A percentile compares a stretch with the other conserved stretches of the same genome.
phyloP scores from a whole-genome alignment of 2,797 vertebrate genomes.

The Atherinosoma microstoma region DNA sequence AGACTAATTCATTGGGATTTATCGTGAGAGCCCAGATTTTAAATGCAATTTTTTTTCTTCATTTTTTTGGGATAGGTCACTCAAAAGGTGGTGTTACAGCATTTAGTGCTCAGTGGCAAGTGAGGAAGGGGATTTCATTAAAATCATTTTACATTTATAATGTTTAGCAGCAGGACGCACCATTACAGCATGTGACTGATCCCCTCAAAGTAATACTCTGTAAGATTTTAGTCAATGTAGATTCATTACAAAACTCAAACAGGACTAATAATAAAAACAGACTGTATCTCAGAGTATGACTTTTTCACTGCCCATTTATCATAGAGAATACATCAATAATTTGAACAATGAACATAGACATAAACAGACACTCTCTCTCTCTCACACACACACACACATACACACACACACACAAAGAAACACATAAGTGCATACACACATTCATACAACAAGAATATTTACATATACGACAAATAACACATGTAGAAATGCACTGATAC shows the following conservation, averaged over 20 bases:
- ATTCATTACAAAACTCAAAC: conserved; percentile 28
- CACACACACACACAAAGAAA: conserved; percentile 45
- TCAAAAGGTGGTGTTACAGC: conserved; percentile 66
- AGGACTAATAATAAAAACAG: conserved; percentile 21
- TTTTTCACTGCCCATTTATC: conserved; percentile 79
- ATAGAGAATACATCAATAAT: conserved; percentile 75
- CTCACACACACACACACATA: conserved; percentile 47
- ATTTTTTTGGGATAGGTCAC: conserved; percentile 53
- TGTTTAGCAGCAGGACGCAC: conserved; percentile 55
- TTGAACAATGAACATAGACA: conserved; percentile 81
- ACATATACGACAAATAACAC: conserved; percentile 74
- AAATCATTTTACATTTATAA: conserved; percentile 49
- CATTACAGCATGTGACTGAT: conserved; percentile 57
- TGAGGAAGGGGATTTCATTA: conserved; percentile 75
- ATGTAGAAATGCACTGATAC: conserved; percentile 83
- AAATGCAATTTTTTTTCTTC: conserved; percentile 44
- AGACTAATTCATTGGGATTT: conserved; percentile 70
- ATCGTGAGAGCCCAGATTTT: conserved; percentile 71
- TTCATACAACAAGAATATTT: conserved; percentile 46
- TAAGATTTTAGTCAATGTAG: conserved; percentile 60
- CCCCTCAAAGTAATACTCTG: conserved; percentile 81
- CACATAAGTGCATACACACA: conserved; percentile 13
- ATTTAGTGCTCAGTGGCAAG: conserved; percentile 56
- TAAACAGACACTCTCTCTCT: conserved; percentile 50
- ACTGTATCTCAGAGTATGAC: conserved; percentile 77